Evolutionary conservation across 2,797 vertebrate species (phyloP).

Genomic region (Miichthys miiuy): DNA sequence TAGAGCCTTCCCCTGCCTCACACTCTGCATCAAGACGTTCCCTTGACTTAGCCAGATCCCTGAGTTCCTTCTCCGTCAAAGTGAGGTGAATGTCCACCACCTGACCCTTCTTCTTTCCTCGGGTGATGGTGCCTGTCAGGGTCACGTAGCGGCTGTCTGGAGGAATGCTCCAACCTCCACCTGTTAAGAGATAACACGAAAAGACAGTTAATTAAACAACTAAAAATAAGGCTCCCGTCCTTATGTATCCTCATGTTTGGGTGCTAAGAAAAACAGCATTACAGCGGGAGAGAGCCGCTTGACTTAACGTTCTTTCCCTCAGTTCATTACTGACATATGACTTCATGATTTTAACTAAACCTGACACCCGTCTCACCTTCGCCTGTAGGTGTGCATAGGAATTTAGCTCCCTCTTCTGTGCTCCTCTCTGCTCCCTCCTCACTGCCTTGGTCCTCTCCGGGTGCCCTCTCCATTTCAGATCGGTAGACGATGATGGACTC

Average conservation of each 20-base stretch:
- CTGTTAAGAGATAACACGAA: constrained; percentile 69
- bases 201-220: not conserved
- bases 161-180: constrained; percentile 91
- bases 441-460: constrained; percentile 87
- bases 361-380: constrained; percentile 85
- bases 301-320: not conserved
- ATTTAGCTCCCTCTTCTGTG: constrained; percentile 92
- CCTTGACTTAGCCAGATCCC: constrained; percentile 92
- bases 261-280: not conserved
- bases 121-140: constrained; percentile 97
- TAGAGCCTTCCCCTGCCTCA: constrained; percentile 79
- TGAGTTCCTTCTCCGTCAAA: constrained; percentile 93
- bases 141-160: constrained; percentile 96
- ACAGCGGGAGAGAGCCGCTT: not conserved
- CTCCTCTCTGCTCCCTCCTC: constrained; percentile 89
- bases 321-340: not conserved
- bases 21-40: constrained; percentile 87
- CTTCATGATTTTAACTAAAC: constrained; percentile 14
- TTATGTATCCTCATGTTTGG: not conserved
- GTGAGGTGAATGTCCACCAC: constrained; percentile 99
- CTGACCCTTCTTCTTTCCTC: constrained; percentile 99
- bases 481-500: constrained; percentile 97
- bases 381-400: constrained; percentile 88
- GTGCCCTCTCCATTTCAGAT: constrained; percentile 89
- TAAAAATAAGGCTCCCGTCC: not conserved